Evolutionary conservation across 2,113 vertebrate species (phyloP), one percentile per base, ranked within the genome.

Genomic region (Plotosus lineatus): DNA sequence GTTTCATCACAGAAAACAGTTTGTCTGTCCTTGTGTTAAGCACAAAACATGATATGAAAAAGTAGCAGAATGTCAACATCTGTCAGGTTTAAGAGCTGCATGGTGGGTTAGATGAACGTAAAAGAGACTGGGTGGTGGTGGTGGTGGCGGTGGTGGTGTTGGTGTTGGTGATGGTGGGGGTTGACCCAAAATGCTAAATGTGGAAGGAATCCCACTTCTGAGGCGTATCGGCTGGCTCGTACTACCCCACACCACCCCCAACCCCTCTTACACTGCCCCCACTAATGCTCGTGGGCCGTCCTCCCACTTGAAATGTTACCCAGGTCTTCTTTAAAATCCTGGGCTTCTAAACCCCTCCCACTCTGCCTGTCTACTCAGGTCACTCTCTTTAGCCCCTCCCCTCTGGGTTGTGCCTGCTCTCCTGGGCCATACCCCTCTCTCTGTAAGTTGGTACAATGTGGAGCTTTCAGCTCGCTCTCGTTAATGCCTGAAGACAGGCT

Each of bases 401-500:
- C 50, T 36, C 15, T 26, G 36, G 55, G 33, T 33, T 15, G 65
- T 48, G 9, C 26, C 77, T 63, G 60, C 36, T 55, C 63, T 83
- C 55, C 21, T 73, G 76, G 72, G 63, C 74, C 14, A 58, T 17
- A 61, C 63, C 53, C 51, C 68, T 77, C 81, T 69, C 89, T 80
- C 77, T 88, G 87, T 86, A 87, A 75, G 81, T 40, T 85, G 77
- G 80, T 86, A 88, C 87, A 89, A 87, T 85, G 87, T 89, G 87
- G 80, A 90, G 89, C 93, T 93, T 91, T 90, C 92, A 91, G 92
- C 71, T 91, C 88, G 88, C 92, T 91, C 89, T 89, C 88, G 90
- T 88, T 93, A 93, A 93, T 94, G 91, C 90, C 88, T 86, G 91
- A 90, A 92, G 92, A 92, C 93, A 92, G 91, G 85, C 42, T 75